Base-by-base conservation (phyloP, 2,888 invertebrate genomes). In the Stenodera caucasica region DNA sequence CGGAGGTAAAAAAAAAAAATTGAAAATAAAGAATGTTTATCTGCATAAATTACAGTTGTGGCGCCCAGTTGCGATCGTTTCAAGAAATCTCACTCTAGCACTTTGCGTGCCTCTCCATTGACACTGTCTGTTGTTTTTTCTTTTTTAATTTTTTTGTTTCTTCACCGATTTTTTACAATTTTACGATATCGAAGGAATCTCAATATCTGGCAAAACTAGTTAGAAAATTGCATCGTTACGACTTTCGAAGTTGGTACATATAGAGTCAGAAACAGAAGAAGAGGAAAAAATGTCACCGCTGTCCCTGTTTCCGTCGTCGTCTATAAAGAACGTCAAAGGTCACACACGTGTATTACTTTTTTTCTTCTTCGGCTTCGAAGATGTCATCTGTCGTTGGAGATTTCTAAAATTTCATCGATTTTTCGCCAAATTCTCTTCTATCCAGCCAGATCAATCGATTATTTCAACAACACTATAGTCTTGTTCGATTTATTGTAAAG, bases 41-140 rank as follows among this genome's bases (percentile, higher is more conserved):
- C 54, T 61, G 61, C 57, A 63, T 63, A 59, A 63, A 63, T 59
- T 63, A 63, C 63, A 12, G 49, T 53, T 51, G 58, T 59, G 63
- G 63, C 63, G 63, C 59, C 62, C 62, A 53, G 54, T 56, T 58
- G 62, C 53, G 56, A 63, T 63, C 63, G 57, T 63, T 59, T 63
- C 63, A 55, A 63, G 63, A 63, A 63, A 63, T 63, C 59, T 63
- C 54, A 29, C 62, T 55, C 56, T 62, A 40, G 49, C 61, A 62
- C 61, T 62, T 62, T 32, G 61, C 61, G 61, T 62, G 61, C 33
- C 49, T 55, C 55, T 45, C 59, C 54, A 63, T 59, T 63, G 45
- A 21, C 21, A 45, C 45, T 12, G 12, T 9, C 11, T 21, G 45
- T 11, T 11, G 3, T 18, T 45, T 11, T 21, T 21, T 5, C 21